Conservation (phyloP, 2,113 vertebrate genomes). For the Tringa solitaria region DNA sequence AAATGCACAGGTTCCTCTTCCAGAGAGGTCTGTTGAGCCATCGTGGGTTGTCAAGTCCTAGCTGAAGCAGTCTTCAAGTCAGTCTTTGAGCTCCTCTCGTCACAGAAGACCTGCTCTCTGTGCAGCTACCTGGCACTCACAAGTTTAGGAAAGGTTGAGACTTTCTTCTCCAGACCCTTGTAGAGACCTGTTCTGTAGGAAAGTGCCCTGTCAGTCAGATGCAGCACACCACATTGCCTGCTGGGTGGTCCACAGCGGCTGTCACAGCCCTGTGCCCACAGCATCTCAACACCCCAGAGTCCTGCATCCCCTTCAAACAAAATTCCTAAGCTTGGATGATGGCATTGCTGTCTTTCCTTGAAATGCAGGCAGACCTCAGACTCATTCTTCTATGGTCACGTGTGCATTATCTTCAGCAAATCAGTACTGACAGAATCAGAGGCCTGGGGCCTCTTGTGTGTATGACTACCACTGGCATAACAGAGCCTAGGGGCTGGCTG, state of each 20-base stretch:
- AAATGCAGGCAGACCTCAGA: background rate
- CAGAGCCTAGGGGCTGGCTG: background rate
- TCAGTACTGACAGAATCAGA: background rate
- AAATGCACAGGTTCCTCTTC: background rate
- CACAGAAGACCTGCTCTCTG: background rate
- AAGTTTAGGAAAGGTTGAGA: background rate
- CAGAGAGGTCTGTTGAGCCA: background rate
- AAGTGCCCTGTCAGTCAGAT: fast-evolving
- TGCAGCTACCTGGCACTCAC: background rate
- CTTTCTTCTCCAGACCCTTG: background rate
- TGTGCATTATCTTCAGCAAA: background rate
- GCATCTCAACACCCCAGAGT: background rate
- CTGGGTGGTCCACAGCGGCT: background rate
- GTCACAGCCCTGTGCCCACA: background rate
- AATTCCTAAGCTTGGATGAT: background rate
- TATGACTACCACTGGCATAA: background rate
- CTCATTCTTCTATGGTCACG: background rate
- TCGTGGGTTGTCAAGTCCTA: background rate
- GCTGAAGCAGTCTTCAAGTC: background rate
- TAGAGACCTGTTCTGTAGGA: background rate
- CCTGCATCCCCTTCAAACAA: background rate
- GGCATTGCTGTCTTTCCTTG: background rate
- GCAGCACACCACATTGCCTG: background rate
- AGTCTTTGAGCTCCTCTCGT: background rate
- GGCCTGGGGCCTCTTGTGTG: fast-evolving